Base-by-base conservation (phyloP, 2,797 vertebrate genomes). In the Limosa lapponica region DNA sequence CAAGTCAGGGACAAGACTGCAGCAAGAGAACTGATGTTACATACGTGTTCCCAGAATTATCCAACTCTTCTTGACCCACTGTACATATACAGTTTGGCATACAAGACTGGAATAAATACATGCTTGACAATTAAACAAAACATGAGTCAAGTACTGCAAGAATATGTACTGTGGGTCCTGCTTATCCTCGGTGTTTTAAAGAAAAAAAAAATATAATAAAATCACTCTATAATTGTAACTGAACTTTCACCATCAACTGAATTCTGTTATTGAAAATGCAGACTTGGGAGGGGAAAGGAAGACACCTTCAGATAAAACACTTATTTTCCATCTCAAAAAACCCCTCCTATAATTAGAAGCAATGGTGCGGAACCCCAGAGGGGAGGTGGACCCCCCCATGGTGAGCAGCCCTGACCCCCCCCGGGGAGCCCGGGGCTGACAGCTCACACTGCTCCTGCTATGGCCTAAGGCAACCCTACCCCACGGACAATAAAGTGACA, bases 401-500 rank as follows among this genome's bases (percentile, higher is more conserved):
- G 20, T 2, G 34, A 10, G 61, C 36, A 46, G 62, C 62, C 28
- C 59, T 6, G 11, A 1, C 13, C 43, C 4, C 41, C 43, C 41
- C 2, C 0, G 16, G 8, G 25, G 5, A 3, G 11, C 4, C 69
- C 3, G 23, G 28, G 58, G 46, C 81, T 11, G 6, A 2, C 0
- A 0, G 41, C 52, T 17, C 13, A 2, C 28, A 2, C 48, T 20
- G 43, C 34, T 11, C 0, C 51, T 15, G 15, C 62, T 6, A 2
- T 8, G 11, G 23, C 11, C 2, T 6, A 14, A 41, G 28, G 41
- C 49, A 48, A 3, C 25, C 11, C 59, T 11, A 0, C 4, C 17
- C 39, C 0, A 0, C 0, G 2, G 4, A 3, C 0, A 8, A 28
- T 11, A 17, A 20, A 14, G 24, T 3, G 0, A 18, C 30, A 14